Percentiles rank a stretch among this genome's conserved stretches.
phyloP scores from a whole-genome alignment of 2,888 invertebrate genomes.

The Schrankia costaestrigalis region DNA sequence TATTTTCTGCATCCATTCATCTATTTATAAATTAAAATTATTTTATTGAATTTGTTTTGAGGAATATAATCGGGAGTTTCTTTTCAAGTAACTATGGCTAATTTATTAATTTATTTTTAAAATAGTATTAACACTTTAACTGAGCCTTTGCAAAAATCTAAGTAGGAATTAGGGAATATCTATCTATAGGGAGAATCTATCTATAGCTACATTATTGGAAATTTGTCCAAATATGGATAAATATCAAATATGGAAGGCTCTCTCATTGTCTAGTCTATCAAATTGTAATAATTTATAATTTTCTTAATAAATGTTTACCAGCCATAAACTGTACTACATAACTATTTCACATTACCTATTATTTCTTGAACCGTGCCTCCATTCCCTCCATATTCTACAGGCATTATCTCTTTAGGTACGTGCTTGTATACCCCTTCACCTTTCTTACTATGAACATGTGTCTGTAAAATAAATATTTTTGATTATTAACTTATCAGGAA shows the following conservation, averaged over 20 bases:
- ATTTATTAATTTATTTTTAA: no score
- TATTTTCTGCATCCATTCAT: constrained; percentile 21
- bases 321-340: background rate
- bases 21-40: constrained; percentile 5
- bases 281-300: no score
- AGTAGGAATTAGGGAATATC: no score
- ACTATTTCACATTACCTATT: constrained; percentile 10
- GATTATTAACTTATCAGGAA: background rate
- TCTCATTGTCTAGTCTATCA: no score
- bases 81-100: no score
- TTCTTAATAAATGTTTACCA: background rate
- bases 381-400: constrained; percentile 17
- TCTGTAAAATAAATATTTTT: constrained; percentile 12
- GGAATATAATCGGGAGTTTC: no score
- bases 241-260: no score
- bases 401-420: constrained; percentile 16
- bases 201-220: background rate
- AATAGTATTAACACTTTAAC: background rate
- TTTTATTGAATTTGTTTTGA: no score
- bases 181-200: no score
- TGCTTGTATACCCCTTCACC: constrained; percentile 8
- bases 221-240: background rate
- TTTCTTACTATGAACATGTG: constrained; percentile 14
- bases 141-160: no score
- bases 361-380: constrained; percentile 20